These are phyloP conservation scores for Thomomys bottae DNA, from an alignment of 2,113 vertebrate genomes.

Conservation along the genomic window DNA sequence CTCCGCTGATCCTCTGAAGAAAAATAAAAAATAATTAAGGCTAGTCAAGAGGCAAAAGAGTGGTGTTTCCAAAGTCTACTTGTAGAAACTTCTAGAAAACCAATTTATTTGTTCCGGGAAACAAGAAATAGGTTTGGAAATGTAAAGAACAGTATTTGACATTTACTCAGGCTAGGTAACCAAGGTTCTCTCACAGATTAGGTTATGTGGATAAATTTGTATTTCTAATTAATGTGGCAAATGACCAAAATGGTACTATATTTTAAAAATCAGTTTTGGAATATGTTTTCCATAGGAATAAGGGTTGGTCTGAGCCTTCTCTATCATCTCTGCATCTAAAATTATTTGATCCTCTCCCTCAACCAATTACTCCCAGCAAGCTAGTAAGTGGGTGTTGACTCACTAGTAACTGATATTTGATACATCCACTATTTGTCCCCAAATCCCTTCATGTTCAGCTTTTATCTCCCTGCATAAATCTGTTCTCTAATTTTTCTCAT, in stretches of 20 bases:
- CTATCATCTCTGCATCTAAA: not conserved
- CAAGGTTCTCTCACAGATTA: constrained; percentile 31
- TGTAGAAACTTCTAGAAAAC: constrained; percentile 18
- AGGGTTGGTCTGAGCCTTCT: not conserved
- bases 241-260: not conserved
- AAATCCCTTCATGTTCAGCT: not conserved
- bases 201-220: constrained; percentile 1
- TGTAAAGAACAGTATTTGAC: not conserved
- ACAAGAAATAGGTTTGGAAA: constrained; percentile 48
- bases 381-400: not conserved
- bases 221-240: constrained; percentile 46
- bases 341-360: not conserved
- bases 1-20: constrained; percentile 38
- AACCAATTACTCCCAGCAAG: not conserved
- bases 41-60: constrained; percentile 56
- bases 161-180: constrained; percentile 5
- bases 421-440: not conserved
- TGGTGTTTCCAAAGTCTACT: constrained; percentile 45
- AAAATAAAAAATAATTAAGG: constrained; percentile 72
- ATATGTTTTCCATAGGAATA: not conserved
- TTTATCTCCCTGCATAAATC: not conserved
- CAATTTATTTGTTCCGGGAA: constrained; percentile 7
- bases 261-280: not conserved
- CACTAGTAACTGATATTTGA: not conserved
- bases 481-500: constrained; percentile 17